These are phyloP conservation scores for Hippocampus kuda DNA, from an alignment of 2,797 vertebrate genomes.

Conservation along the genomic window DNA sequence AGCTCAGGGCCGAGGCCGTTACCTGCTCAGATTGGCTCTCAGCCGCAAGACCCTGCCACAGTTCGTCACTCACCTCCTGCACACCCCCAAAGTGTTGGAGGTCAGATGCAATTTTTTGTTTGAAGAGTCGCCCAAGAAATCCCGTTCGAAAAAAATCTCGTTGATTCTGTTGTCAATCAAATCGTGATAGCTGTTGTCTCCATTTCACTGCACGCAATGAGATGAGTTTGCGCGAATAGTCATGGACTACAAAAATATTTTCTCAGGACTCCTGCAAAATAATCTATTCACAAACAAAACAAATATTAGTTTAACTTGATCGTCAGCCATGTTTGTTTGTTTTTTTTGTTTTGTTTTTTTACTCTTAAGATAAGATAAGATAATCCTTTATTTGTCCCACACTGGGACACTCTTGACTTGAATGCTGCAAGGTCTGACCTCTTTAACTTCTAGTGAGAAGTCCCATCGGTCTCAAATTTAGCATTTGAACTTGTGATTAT, in stretches of 20 bases:
- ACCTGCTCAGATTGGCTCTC: slow-evolving; percentile 71
- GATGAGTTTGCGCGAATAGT: no score
- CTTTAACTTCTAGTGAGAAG: not conserved
- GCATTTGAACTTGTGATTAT: not conserved
- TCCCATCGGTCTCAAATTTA: not conserved
- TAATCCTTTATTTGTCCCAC: no score
- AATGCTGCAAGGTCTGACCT: not conserved
- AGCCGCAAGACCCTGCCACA: slow-evolving; percentile 61
- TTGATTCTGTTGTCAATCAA: no score
- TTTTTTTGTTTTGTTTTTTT: not conserved
- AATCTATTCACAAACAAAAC: not conserved
- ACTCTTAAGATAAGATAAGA: no score
- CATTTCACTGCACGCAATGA: no score
- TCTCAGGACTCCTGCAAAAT: not conserved
- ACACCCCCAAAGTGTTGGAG: slow-evolving; percentile 62
- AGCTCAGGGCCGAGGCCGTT: slow-evolving; percentile 71
- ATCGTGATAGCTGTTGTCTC: no score
- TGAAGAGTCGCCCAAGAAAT: not conserved
- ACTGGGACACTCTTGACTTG: no score
- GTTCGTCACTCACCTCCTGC: slow-evolving; percentile 63
- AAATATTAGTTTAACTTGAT: not conserved
- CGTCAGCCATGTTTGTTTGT: not conserved
- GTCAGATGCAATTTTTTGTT: slow-evolving; percentile 32
- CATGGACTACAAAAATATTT: no score
- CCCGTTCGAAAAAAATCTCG: not conserved